These are phyloP conservation scores for Molossus alvarezi DNA, from an alignment of 2,797 vertebrate genomes.

Conservation along the genomic window DNA sequence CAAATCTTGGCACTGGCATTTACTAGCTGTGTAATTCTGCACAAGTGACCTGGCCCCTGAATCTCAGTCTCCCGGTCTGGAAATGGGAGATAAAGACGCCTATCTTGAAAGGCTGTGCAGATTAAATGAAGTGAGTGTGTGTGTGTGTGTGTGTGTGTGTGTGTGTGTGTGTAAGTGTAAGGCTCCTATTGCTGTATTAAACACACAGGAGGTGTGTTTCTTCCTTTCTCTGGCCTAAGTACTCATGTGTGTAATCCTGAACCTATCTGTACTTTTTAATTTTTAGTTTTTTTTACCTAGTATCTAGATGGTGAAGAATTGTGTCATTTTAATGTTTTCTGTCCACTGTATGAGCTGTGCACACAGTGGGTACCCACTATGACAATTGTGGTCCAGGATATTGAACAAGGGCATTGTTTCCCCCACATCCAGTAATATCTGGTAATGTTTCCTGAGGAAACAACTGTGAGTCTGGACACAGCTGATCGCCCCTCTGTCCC, in stretches of 20 bases:
- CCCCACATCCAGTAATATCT: neutral
- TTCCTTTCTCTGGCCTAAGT: neutral
- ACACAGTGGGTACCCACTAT: neutral
- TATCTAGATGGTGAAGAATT: neutral
- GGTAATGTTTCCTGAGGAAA: slow-evolving; percentile 19
- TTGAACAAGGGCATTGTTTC: neutral
- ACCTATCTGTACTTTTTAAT: neutral
- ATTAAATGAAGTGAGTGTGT: neutral
- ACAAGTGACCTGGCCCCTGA: neutral
- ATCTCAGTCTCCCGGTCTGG: neutral
- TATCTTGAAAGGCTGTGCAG: neutral
- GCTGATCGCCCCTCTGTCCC: neutral
- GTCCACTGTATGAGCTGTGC: neutral
- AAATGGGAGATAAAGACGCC: neutral
- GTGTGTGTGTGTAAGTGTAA: neutral
- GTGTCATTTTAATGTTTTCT: neutral
- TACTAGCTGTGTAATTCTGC: neutral
- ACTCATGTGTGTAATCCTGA: neutral
- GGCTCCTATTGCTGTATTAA: neutral
- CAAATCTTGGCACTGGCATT: neutral
- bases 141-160: neutral
- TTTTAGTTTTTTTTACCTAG: neutral
- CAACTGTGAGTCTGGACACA: neutral
- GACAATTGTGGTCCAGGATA: neutral
- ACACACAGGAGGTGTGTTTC: neutral